Evolutionary conservation across 2,888 invertebrate species (phyloP), one percentile per base, ranked within the genome.

Genomic region (Drosophila aldrichi): DNA sequence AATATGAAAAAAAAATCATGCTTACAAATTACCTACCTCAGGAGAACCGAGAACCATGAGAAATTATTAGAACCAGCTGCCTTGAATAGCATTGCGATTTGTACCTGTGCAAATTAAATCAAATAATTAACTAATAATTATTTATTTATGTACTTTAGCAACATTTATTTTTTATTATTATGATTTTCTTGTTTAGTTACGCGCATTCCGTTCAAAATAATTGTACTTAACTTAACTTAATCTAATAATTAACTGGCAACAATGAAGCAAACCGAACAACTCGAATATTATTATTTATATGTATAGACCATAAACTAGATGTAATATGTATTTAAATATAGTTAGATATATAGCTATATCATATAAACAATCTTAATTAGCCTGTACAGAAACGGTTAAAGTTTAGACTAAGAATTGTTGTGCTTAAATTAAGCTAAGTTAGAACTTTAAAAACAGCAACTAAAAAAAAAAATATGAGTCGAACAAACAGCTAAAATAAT

Each of bases 101-200:
- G 87, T 88, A 88, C 87, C 87, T 88, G 87, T 90, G 82, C 90
- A 88, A 90, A 72, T 66, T 65, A 88, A 76, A 88, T 70, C 77
- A 82, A 89, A 87, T 77, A 85, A 69, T 56, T 56, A 64, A 41
- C 49, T 68, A 69, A 60, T 46, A 46, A 43, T 66, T 75, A 75
- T 78, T 73, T 75, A 78, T 78, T 75, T 78, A 66, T 61, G 32
- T 74, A 71, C 38, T 62, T 56, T 61, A 70, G 55, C 52, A 41
- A 70, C 46, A 61, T 32, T 51, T 55, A 36, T 51, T 51, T 51
- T 51, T 20, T 51, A 14, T 49, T 51, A 9, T 51, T 44, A 9
- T n/a, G 16, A 3, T 46, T 44, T 52, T 20, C 32, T 36, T 46
- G 18, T 46, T 32, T 55, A 14, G 34, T 51, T 60, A 54, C 52